Percentiles rank a stretch among this genome's conserved stretches.
Evolutionary conservation across 2,797 vertebrate species (phyloP).

Genomic region (Phrynocephalus vlangalii): DNA sequence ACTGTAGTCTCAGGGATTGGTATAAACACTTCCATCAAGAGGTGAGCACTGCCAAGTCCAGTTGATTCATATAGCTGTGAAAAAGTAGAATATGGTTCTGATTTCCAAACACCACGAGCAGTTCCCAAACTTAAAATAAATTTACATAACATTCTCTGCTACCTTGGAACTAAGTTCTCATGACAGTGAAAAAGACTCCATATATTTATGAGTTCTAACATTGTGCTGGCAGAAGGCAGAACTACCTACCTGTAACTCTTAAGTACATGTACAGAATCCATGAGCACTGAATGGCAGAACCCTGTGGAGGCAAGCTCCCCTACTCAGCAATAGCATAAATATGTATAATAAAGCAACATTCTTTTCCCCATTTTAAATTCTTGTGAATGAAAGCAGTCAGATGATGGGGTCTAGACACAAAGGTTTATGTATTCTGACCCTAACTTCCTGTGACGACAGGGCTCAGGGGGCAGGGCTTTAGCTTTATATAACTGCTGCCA

Average conservation of each 20-base stretch:
- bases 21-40: slow-evolving; percentile 89
- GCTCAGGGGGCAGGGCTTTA: no score
- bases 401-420: no score
- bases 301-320: no score
- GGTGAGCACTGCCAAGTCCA: slow-evolving; percentile 78
- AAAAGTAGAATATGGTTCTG: slow-evolving; percentile 33
- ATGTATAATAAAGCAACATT: no score
- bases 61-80: slow-evolving; percentile 88
- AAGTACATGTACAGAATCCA: no score
- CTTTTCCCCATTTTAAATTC: no score
- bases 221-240: neutral
- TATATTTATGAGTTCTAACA: neutral
- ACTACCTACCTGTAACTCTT: neutral
- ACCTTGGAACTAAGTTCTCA: neutral
- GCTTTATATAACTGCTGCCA: no score
- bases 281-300: neutral
- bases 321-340: no score
- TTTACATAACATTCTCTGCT: neutral
- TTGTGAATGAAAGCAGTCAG: no score
- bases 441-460: no score
- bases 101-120: neutral
- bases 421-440: no score
- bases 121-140: neutral
- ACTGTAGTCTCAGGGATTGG: slow-evolving; percentile 90
- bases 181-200: neutral